Evolutionary conservation across 2,888 invertebrate genomes (phyloP), one percentile per base, ranked within the genome.

Genomic region (Papilio demoleus): DNA sequence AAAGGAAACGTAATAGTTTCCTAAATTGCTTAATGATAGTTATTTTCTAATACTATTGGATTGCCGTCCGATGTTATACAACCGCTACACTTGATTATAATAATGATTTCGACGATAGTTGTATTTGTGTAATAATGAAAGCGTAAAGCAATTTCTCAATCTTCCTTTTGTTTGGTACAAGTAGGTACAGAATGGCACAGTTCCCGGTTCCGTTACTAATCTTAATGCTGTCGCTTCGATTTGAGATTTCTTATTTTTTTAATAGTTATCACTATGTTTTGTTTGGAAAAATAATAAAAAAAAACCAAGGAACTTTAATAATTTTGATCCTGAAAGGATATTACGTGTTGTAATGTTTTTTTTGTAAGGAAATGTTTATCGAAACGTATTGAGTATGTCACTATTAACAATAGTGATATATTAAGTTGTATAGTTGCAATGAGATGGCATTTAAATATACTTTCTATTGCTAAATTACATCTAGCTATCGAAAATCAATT

Each of bases 401-500:
- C 53, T 53, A 50, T 50, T 4, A 24, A n/a, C 9, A 17, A 22
- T 19, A 34, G 36, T 34, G 22, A n/a, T 22, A 1, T 22, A 47
- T 22, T 47, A 47, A 58, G 19, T 34, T 17, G 58, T 36, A 31
- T 36, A 19, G 61, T 17, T 42, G 34, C 61, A 65, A 64, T 62
- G 60, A 76, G 75, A 75, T 73, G 72, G 70, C 72, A 72, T 70
- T 74, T 72, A 73, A 77, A 74, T 76, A 79, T 83, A 80, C 84
- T 84, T 84, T 84, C 84, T 84, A 82, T 75, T 76, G 74, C 75
- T 74, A 73, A 70, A 75, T 76, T 8, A 40, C 19, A 27, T 9
- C 27, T 53, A 42, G 53, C n/a, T n/a, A n/a, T 50, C 61, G 61
- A 53, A 38, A 42, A 31, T 31, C 4, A 36, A 50, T 19, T n/a